Conservation (phyloP, 2,797 vertebrate genomes). For the Bradypus variegatus region DNA sequence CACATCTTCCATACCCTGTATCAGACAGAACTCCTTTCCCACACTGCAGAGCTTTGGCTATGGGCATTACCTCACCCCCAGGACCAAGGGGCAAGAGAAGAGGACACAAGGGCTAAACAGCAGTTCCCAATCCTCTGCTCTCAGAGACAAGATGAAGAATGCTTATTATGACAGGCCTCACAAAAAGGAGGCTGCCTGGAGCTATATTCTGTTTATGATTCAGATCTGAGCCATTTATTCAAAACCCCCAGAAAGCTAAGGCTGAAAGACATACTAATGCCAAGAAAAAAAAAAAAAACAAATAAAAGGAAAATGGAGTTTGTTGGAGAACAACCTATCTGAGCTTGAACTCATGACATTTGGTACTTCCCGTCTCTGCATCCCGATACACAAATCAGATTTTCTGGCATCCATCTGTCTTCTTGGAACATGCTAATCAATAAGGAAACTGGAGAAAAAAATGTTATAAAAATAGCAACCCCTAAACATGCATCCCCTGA, state of each 20-base stretch:
- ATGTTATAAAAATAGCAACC: too few relatives aligned
- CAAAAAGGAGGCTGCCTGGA: background rate
- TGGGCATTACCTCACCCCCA: background rate
- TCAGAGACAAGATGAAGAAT: background rate
- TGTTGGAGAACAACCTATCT: background rate
- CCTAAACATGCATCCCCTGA: too few relatives aligned
- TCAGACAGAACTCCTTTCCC: background rate
- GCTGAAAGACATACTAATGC: background rate
- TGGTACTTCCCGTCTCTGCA: background rate
- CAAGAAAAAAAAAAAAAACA: background rate
- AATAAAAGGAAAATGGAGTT: background rate
- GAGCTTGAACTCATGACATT: background rate
- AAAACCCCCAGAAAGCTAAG: background rate
- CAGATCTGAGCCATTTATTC: background rate
- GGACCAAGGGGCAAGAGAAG: background rate
- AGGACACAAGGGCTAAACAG: background rate
- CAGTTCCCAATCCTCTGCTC: background rate
- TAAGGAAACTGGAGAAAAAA: background rate
- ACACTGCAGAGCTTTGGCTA: background rate
- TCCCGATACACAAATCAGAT: background rate
- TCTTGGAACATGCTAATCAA: background rate
- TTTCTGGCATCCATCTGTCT: background rate
- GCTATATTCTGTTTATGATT: background rate
- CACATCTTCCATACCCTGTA: background rate
- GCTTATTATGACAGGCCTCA: background rate